Evolutionary conservation across 2,888 invertebrate species (phyloP).

Genomic region (Thera obeliscata): DNA sequence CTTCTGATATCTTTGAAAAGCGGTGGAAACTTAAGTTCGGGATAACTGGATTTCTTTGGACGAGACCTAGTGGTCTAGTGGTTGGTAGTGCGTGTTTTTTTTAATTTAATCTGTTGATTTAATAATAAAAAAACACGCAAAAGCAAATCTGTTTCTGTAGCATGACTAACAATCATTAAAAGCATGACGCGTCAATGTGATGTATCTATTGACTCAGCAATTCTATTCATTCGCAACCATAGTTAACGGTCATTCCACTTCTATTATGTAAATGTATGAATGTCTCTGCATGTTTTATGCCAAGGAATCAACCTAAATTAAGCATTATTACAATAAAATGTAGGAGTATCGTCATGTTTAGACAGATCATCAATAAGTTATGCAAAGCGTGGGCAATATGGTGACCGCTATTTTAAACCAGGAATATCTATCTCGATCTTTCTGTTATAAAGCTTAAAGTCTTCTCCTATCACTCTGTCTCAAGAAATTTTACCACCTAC

Average conservation of each 20-base stretch:
- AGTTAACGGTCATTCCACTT: slow-evolving; percentile 23
- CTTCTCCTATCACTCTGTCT: background rate
- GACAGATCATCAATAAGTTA: background rate
- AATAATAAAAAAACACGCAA: no score
- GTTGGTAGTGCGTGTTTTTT: no score
- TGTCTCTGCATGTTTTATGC: slow-evolving; percentile 2
- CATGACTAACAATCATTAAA: background rate
- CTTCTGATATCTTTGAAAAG: no score
- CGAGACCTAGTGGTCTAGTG: no score
- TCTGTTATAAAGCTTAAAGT: background rate
- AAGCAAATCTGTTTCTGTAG: background rate
- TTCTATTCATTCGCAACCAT: slow-evolving; percentile 13
- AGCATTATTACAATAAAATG: background rate
- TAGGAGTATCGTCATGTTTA: background rate
- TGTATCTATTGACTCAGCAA: slow-evolving; percentile 16
- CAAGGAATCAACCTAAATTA: slow-evolving; percentile 1
- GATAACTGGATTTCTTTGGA: no score
- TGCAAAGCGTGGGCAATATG: background rate
- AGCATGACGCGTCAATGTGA: slow-evolving; percentile 2
- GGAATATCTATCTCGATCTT: background rate
- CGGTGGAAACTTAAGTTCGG: no score
- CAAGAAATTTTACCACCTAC: background rate
- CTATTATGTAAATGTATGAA: slow-evolving; percentile 11
- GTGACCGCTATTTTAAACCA: background rate
- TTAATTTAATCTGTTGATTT: no score